These are phyloP conservation scores for Alectura lathami DNA, from an alignment of 2,113 vertebrate genomes.

Conservation along the genomic window DNA sequence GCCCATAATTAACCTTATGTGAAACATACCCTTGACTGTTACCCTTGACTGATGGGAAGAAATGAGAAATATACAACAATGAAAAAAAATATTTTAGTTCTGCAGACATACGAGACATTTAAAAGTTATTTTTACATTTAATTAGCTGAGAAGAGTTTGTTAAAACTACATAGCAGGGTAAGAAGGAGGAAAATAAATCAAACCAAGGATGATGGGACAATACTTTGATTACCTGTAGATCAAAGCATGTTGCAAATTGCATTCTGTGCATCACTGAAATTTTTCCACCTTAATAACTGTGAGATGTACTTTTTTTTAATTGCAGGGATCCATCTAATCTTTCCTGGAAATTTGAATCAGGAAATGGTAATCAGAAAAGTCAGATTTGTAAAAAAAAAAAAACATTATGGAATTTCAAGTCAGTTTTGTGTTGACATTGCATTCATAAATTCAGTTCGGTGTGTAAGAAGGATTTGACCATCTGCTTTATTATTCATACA, in stretches of 20 bases:
- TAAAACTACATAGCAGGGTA: neutral
- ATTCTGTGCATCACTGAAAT: neutral
- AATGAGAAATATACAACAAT: neutral
- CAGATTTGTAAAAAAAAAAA: neutral
- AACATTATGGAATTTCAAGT: neutral
- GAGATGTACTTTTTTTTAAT: neutral
- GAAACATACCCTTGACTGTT: neutral
- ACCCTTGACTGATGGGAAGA: neutral
- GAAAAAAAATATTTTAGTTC: neutral
- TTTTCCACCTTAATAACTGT: neutral
- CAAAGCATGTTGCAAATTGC: neutral
- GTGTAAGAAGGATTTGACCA: neutral
- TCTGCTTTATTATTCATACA: conserved; percentile 33
- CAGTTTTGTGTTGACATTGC: neutral
- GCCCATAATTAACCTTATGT: conserved; percentile 19
- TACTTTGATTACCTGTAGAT: neutral
- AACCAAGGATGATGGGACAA: neutral
- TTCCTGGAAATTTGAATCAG: neutral
- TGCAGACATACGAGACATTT: neutral
- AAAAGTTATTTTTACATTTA: neutral
- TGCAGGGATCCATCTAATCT: neutral
- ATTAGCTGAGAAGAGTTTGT: neutral
- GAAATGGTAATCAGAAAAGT: neutral
- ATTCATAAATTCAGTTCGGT: conserved; percentile 14
- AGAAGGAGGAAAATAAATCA: neutral